Percentiles rank a stretch among this genome's conserved stretches.
Conservation (phyloP, 1,140 invertebrate genomes). For the Samia ricini region DNA sequence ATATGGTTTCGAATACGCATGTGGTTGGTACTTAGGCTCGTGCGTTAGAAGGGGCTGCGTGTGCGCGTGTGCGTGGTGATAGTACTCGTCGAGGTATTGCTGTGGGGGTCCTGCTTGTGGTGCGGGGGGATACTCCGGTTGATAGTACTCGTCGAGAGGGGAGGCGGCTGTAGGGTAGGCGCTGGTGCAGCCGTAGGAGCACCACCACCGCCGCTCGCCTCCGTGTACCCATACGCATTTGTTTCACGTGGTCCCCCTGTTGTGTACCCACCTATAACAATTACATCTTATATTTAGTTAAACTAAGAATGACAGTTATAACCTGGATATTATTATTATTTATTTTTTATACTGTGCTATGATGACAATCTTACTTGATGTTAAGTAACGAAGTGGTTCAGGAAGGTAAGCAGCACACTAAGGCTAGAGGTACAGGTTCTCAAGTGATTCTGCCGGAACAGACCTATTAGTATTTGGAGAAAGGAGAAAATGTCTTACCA, state of each 20-base stretch:
- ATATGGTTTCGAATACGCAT: constrained; percentile 83
- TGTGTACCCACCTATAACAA: constrained; percentile 70
- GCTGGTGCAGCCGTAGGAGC: constrained; percentile 47
- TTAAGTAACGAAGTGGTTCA: too few species aligned
- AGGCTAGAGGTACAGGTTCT: too few species aligned
- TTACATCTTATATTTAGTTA: not conserved
- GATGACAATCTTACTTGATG: too few species aligned
- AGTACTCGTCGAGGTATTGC: constrained; percentile 68
- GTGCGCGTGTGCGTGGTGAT: constrained; percentile 79
- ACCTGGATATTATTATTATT: too few species aligned
- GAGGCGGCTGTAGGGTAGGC: constrained; percentile 54
- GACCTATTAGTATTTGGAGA: too few species aligned
- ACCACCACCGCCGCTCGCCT: constrained; percentile 48
- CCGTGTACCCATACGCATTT: constrained; percentile 63
- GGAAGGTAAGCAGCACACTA: too few species aligned
- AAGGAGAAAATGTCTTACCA: too few species aligned
- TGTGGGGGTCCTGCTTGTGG: constrained; percentile 49
- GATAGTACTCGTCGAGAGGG: constrained; percentile 71
- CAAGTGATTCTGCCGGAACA: too few species aligned
- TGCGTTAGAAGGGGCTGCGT: constrained; percentile 80
- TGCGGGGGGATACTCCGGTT: constrained; percentile 57
- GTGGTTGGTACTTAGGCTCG: constrained; percentile 84
- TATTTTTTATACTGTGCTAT: too few species aligned
- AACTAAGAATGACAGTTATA: not conserved
- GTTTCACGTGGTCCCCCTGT: constrained; percentile 68